These are phyloP conservation scores for Tetraodon nigroviridis DNA, from an alignment of 2,113 vertebrate genomes.

Conservation along the genomic window DNA sequence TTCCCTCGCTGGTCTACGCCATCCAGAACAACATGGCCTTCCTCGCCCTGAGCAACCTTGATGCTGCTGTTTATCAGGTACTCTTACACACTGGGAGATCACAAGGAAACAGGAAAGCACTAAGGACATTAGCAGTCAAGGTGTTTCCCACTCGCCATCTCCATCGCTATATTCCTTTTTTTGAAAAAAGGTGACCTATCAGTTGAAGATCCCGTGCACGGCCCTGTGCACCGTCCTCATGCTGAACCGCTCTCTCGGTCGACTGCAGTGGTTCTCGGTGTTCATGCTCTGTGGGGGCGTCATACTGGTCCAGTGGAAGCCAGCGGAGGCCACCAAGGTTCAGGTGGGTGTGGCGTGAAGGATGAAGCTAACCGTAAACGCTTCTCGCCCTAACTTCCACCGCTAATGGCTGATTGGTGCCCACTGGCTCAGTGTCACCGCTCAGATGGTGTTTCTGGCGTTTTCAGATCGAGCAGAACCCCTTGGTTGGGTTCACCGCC, in stretches of 20 bases:
- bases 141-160: background rate
- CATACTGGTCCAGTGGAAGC: constrained; percentile 89
- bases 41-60: constrained; percentile 91
- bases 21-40: constrained; percentile 99
- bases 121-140: background rate
- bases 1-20: constrained; percentile 92
- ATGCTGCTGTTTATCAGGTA: constrained; percentile 97
- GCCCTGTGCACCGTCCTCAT: constrained; percentile 93
- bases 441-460: no score
- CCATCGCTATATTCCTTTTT: background rate
- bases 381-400: no score
- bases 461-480: constrained; percentile 87
- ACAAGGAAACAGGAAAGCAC: background rate
- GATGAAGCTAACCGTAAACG: background rate
- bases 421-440: background rate
- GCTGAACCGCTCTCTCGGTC: constrained; percentile 86
- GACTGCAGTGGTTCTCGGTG: constrained; percentile 92
- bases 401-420: background rate
- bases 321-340: constrained; percentile 85
- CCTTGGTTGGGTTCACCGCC: constrained; percentile 82
- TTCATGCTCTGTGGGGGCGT: constrained; percentile 92
- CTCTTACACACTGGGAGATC: background rate
- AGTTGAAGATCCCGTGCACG: constrained; percentile 96
- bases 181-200: constrained; percentile 83
- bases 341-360: constrained; percentile 70